phyloP scores from a whole-genome alignment of 2,113 vertebrate species.

The Mastomys natalensis region DNA sequence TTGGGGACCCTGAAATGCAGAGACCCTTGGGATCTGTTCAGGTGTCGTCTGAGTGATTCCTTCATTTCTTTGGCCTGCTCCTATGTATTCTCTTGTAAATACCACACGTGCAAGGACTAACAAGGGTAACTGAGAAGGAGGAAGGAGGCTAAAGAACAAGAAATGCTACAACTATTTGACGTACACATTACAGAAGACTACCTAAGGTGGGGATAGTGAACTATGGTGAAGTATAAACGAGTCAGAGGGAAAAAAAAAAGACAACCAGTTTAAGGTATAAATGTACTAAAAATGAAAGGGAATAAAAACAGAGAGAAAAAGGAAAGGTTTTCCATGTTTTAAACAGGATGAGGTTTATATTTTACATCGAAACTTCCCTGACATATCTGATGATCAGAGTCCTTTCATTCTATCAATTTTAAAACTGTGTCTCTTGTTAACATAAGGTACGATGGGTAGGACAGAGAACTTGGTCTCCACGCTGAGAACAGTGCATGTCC shows the following conservation, averaged over 20 bases:
- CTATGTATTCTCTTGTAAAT: neutral
- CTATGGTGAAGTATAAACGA: neutral
- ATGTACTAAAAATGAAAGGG: neutral
- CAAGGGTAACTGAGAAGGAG: neutral
- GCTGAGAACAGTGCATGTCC: conserved; percentile 23
- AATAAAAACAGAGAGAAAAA: neutral
- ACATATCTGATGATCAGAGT: conserved; percentile 56
- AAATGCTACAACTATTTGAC: neutral
- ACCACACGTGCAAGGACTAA: neutral
- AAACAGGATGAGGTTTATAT: conserved; percentile 44
- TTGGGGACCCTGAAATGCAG: neutral
- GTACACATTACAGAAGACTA: neutral
- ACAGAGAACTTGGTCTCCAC: conserved; percentile 58
- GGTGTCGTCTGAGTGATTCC: neutral
- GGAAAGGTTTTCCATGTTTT: neutral
- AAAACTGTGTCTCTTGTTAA: neutral
- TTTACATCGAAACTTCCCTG: conserved; percentile 58
- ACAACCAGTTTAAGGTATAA: conserved; percentile 8
- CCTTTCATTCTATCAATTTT: conserved; percentile 60
- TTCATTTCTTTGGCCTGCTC: neutral
- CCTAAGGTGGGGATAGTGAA: neutral
- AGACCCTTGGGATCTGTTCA: neutral
- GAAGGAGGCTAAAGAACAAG: neutral
- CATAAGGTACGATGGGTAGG: neutral
- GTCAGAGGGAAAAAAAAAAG: neutral